A percentile compares a stretch with the other conserved stretches of the same genome.
These are phyloP conservation scores for Sisor rabdophorus DNA, from an alignment of 2,113 vertebrate species.

Conservation along the genomic window DNA sequence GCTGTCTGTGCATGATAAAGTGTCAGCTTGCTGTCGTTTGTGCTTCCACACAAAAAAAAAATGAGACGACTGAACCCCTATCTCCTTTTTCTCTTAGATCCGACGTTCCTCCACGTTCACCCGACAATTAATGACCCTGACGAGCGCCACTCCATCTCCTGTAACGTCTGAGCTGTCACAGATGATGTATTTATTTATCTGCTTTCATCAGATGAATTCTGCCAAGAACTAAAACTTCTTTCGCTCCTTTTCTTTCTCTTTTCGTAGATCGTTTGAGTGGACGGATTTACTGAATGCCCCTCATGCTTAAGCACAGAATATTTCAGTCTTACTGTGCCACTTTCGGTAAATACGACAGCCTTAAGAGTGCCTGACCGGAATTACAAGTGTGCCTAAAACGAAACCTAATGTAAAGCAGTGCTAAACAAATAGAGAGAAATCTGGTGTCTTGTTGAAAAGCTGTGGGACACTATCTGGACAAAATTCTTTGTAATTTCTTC, in stretches of 20 bases:
- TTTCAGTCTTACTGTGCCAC: not conserved
- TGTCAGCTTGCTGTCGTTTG: not conserved
- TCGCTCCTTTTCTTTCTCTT: slow-evolving; percentile 26
- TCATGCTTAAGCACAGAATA: not conserved
- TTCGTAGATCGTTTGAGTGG: not conserved
- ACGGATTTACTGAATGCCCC: slow-evolving; percentile 8
- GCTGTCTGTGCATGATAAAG: slow-evolving; percentile 39
- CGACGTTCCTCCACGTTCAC: slow-evolving; percentile 37
- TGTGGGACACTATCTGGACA: not conserved
- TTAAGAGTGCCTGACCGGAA: not conserved
- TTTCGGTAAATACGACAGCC: slow-evolving; percentile 5
- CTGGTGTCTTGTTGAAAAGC: not conserved
- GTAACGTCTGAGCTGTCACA: slow-evolving; percentile 43
- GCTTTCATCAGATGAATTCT: slow-evolving; percentile 44
- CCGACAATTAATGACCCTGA: slow-evolving; percentile 56
- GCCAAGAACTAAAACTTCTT: slow-evolving; percentile 18
- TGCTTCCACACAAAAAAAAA: slow-evolving; percentile 9
- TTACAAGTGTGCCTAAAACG: not conserved
- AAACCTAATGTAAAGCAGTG: not conserved
- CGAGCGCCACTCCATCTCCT: slow-evolving; percentile 48
- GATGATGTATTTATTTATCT: slow-evolving; percentile 55
- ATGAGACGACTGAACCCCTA: slow-evolving; percentile 10
- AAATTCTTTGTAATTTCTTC: not conserved
- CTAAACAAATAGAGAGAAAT: not conserved
- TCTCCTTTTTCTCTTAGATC: slow-evolving; percentile 36